Conservation (phyloP, 1,140 invertebrate genomes). For the Drosophila insularis region DNA sequence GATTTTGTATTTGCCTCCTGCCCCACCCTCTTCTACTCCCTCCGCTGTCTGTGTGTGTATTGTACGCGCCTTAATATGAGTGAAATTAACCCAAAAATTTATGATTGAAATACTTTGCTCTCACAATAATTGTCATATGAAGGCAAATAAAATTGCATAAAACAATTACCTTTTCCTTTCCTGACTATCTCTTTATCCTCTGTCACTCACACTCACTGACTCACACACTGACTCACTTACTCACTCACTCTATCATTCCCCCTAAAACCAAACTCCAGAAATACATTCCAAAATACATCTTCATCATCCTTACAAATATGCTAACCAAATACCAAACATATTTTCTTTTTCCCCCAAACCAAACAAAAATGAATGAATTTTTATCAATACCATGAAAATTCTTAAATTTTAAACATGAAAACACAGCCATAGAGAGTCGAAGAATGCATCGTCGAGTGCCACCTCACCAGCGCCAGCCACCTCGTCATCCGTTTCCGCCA, state of each 20-base stretch:
- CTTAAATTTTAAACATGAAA: conserved; percentile 30
- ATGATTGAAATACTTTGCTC: conserved; percentile 21
- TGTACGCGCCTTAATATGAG: conserved; percentile 16
- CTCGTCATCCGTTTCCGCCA: conserved; percentile 9
- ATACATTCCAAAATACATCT: conserved; percentile 37
- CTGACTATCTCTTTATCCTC: conserved; percentile 8
- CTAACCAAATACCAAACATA: conserved; percentile 77
- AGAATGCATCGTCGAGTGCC: conserved; percentile 58
- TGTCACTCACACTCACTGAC: conserved; percentile 18
- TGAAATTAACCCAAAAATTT: conserved; percentile 51
- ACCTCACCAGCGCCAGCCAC: conserved; percentile 44
- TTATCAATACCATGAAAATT: conserved; percentile 46
- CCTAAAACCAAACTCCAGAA: conserved; percentile 15
- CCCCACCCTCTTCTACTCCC: conserved; percentile 3
- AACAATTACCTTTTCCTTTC: conserved; percentile 3
- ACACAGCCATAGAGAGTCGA: conserved; percentile 67
- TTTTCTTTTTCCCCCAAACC: conserved; percentile 61
- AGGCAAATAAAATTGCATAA: conserved; percentile 36
- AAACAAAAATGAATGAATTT: conserved; percentile 30
- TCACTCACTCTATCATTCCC: conserved; percentile 13
- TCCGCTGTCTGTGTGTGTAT: conserved; percentile 30
- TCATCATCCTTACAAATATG: conserved; percentile 65
- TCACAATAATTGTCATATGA: conserved; percentile 65
- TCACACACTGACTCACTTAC: not conserved
- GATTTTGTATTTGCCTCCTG: conserved; percentile 22